Conservation (phyloP, 2,797 vertebrate species). For the Mormyrops boulengeri region DNA sequence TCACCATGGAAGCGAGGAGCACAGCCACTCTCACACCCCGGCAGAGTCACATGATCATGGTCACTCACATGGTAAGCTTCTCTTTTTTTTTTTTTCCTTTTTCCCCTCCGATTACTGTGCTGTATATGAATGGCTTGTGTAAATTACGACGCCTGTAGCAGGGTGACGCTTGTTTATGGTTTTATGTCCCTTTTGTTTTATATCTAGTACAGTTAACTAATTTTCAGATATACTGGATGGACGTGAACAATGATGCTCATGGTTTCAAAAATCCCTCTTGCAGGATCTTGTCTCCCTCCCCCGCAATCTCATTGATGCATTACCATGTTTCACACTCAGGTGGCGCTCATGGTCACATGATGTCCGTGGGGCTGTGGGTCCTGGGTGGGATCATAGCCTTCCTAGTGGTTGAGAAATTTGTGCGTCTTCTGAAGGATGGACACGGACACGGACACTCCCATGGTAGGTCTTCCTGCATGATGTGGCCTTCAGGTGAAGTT, state of each 20-base stretch:
- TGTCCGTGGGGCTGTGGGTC: constrained; percentile 85
- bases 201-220: neutral
- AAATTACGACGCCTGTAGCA: neutral
- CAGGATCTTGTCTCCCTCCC: neutral
- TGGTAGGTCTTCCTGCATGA: constrained; percentile 34
- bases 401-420: constrained; percentile 85
- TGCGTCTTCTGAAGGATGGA: constrained; percentile 78
- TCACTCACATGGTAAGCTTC: constrained; percentile 69
- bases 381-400: constrained; percentile 83
- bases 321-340: constrained; percentile 40
- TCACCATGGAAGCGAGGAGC: constrained; percentile 54
- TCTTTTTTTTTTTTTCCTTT: neutral
- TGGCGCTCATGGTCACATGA: constrained; percentile 73
- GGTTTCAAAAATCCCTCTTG: neutral
- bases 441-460: constrained; percentile 56
- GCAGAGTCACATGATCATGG: constrained; percentile 63
- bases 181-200: neutral
- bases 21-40: constrained; percentile 39
- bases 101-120: neutral
- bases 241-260: neutral
- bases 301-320: neutral
- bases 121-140: neutral
- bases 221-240: neutral
- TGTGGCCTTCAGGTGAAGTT: neutral
- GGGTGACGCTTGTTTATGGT: neutral